phyloP scores from a whole-genome alignment of 23 tunicate genomes.

The Styela clava region DNA sequence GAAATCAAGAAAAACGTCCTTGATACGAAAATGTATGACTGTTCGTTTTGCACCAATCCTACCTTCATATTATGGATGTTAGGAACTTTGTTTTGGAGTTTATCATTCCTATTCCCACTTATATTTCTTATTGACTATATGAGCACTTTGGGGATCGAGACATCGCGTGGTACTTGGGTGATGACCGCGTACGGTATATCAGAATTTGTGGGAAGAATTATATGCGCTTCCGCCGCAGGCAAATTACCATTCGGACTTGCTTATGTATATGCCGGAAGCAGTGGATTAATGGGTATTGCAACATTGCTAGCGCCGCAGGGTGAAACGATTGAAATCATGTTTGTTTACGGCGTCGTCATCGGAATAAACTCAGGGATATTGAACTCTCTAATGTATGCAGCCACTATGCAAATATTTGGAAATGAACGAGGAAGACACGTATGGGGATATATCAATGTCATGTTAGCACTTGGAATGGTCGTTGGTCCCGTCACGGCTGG shows the following conservation, averaged over 20 bases:
- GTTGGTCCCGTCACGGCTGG: conserved; percentile 75
- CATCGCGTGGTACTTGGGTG: conserved; percentile 38
- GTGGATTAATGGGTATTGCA: conserved; percentile 52
- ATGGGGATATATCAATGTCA: conserved; percentile 91
- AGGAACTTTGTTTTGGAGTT: conserved; percentile 76
- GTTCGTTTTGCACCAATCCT: conserved; percentile 49
- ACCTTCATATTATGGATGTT: conserved; percentile 65
- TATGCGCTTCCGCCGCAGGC: conserved; percentile 53
- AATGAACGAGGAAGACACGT: conserved; percentile 58
- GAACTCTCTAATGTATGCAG: conserved; percentile 77
- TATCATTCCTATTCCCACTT: conserved; percentile 67
- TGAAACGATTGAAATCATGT: conserved; percentile 54
- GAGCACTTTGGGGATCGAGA: conserved; percentile 46
- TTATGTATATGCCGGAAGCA: conserved; percentile 56
- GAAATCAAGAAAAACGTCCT: conserved; percentile 78
- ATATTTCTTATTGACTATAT: conserved; percentile 84
- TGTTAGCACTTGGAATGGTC: conserved; percentile 87
- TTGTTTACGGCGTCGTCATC: conserved; percentile 57
- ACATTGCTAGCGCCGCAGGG: conserved; percentile 58
- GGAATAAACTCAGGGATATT: conserved; percentile 79
- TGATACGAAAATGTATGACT: conserved; percentile 59
- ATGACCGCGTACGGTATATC: conserved; percentile 65
- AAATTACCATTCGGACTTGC: conserved; percentile 55
- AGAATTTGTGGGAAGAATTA: conserved; percentile 61
- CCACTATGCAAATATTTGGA: conserved; percentile 84